Evolutionary conservation across 2,888 invertebrate genomes (phyloP).

Genomic region (Ophion ventricosus): DNA sequence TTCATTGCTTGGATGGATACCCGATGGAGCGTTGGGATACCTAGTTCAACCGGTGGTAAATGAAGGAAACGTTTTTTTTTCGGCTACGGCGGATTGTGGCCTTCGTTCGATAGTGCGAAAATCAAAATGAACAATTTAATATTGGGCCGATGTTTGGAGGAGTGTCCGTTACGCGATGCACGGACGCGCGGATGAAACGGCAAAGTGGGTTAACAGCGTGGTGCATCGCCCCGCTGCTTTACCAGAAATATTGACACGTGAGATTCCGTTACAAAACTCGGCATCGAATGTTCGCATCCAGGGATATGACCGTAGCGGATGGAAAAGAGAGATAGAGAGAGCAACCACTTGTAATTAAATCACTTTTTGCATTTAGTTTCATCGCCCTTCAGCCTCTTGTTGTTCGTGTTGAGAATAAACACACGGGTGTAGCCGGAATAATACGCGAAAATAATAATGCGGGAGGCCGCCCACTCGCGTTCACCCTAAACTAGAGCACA

Average conservation of each 20-base stretch:
- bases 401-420: not conserved
- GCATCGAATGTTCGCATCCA: constrained; percentile 36
- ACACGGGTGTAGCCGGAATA: not conserved
- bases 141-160: constrained; percentile 14
- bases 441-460: too few species aligned
- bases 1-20: too few species aligned
- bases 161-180: constrained; percentile 37
- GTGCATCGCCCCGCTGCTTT: constrained; percentile 40
- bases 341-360: constrained; percentile 15
- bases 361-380: not conserved
- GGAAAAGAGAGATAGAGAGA: constrained; percentile 12
- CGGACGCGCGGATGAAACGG: constrained; percentile 26
- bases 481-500: too few species aligned
- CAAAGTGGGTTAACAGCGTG: constrained; percentile 60
- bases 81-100: not conserved
- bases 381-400: not conserved
- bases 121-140: constrained; percentile 15
- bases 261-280: constrained; percentile 50
- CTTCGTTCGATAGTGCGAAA: constrained; percentile 3
- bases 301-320: not conserved
- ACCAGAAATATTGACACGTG: constrained; percentile 60
- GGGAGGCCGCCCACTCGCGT: too few species aligned
- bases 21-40: too few species aligned
- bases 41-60: too few species aligned
- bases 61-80: not conserved